Conservation (phyloP, 2,113 vertebrate genomes). For the Aegotheles bennettii region DNA sequence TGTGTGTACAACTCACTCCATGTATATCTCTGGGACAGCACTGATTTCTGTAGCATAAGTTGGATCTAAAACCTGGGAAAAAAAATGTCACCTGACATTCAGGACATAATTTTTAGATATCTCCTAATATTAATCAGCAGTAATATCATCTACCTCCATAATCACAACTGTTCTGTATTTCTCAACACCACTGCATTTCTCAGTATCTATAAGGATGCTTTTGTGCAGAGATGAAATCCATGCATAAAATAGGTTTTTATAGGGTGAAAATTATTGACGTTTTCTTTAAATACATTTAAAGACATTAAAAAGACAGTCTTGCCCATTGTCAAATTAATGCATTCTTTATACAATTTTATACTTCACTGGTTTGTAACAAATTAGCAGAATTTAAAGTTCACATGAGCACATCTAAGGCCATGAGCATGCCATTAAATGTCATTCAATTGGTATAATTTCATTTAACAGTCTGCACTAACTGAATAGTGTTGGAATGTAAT, state of each 20-base stretch:
- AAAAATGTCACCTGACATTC: background rate
- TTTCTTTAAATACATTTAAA: background rate
- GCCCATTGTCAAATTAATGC: background rate
- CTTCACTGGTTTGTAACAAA: background rate
- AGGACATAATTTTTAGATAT: background rate
- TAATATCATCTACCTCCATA: background rate
- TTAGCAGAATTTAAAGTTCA: background rate
- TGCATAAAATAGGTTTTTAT: background rate
- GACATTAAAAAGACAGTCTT: background rate
- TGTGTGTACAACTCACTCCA: background rate
- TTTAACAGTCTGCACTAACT: background rate
- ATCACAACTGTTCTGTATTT: background rate
- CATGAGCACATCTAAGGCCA: fast-evolving
- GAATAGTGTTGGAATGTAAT: background rate
- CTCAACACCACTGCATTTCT: background rate
- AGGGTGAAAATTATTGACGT: background rate
- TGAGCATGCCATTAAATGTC: background rate
- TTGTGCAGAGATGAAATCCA: background rate
- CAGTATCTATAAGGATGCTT: background rate
- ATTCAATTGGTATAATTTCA: background rate
- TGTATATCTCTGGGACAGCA: background rate
- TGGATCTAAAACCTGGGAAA: background rate
- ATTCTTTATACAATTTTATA: background rate
- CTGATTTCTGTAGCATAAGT: background rate
- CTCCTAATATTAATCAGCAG: background rate